Conservation (phyloP, 2,797 vertebrate genomes). For the Manis javanica region DNA sequence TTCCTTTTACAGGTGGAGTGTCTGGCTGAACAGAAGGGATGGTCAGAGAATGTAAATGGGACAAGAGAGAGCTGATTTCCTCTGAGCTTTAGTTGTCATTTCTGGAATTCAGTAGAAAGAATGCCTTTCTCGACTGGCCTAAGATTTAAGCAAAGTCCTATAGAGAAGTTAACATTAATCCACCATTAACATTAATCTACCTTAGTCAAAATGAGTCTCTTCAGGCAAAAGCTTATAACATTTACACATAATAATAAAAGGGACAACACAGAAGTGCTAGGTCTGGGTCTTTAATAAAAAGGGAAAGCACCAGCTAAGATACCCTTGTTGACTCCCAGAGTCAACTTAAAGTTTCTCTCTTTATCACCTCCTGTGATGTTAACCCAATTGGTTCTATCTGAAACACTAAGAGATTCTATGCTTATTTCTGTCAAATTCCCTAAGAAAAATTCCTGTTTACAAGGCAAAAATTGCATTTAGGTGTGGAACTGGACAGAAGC, state of each 20-base stretch:
- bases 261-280: fast-evolving
- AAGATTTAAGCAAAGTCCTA: conserved; percentile 73
- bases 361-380: background rate
- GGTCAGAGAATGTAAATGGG: conserved; percentile 61
- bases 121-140: conserved; percentile 66
- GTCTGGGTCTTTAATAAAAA: background rate
- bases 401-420: background rate
- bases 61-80: conserved; percentile 62
- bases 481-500: conserved; percentile 58
- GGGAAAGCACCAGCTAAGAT: background rate
- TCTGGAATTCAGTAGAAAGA: conserved; percentile 80
- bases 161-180: conserved; percentile 59
- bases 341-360: background rate
- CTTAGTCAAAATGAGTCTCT: conserved; percentile 68
- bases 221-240: conserved; percentile 43
- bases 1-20: background rate
- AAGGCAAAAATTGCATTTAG: background rate
- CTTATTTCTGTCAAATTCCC: conserved; percentile 34
- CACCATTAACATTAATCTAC: background rate
- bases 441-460: conserved; percentile 46
- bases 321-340: background rate
- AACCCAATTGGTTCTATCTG: conserved; percentile 6
- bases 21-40: conserved; percentile 70
- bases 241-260: background rate
- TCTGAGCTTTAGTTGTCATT: conserved; percentile 68